A percentile compares a stretch with the other conserved stretches of the same genome.
phyloP scores from a whole-genome alignment of 2,888 invertebrate genomes.

The Sycophila texana region DNA sequence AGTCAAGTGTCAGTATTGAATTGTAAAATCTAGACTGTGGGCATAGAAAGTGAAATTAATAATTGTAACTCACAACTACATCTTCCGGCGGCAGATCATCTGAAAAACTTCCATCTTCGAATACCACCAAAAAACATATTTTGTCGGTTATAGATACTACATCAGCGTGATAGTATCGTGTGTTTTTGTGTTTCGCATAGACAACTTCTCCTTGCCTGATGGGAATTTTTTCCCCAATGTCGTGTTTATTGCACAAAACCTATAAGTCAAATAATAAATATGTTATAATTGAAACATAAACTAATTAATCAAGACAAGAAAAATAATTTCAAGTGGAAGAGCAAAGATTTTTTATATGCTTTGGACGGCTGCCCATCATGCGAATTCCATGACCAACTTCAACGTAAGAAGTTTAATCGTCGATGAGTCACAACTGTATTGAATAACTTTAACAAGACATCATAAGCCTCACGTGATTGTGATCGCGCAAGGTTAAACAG shows the following conservation, averaged over 20 bases:
- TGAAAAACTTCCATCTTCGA: conserved; percentile 80
- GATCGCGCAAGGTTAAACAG: conserved; percentile 50
- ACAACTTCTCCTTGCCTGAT: conserved; percentile 75
- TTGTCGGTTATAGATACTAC: conserved; percentile 76
- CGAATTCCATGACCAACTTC: conserved; percentile 38
- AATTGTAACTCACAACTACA: conserved; percentile 75
- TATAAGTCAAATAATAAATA: conserved; percentile 52
- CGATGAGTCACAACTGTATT: conserved; percentile 44
- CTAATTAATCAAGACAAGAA: not conserved
- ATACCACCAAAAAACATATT: conserved; percentile 79
- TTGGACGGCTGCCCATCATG: not conserved
- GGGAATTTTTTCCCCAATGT: conserved; percentile 67
- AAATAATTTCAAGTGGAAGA: not conserved
- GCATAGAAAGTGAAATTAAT: not conserved
- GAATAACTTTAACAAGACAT: conserved; percentile 52
- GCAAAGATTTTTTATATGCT: not conserved
- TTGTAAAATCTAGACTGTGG: not conserved
- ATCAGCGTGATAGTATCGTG: conserved; percentile 79
- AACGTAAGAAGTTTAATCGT: conserved; percentile 38
- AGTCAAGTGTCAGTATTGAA: conserved; percentile 5
- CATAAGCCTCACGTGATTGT: conserved; percentile 42
- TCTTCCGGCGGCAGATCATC: conserved; percentile 79
- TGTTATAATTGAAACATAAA: not conserved
- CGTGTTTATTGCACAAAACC: conserved; percentile 70
- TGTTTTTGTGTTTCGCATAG: conserved; percentile 81